These are phyloP conservation scores for Heliothis virescens DNA, from an alignment of 1,140 invertebrate genomes.

Conservation along the genomic window DNA sequence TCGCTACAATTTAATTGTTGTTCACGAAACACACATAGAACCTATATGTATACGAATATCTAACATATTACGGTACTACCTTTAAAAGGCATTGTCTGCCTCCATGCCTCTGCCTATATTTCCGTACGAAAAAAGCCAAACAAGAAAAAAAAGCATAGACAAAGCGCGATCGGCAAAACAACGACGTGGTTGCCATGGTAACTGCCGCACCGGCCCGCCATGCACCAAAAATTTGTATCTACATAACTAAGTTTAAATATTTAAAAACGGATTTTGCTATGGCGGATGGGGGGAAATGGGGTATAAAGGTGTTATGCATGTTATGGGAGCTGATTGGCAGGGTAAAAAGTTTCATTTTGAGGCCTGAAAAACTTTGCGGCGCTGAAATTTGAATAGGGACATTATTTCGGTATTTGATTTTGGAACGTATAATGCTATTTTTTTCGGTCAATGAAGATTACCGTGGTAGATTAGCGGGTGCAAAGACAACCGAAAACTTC, in stretches of 20 bases:
- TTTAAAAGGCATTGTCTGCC: conserved; percentile 61
- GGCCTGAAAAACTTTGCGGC: conserved; percentile 2
- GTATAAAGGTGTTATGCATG: conserved; percentile 24
- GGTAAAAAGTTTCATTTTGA: conserved; percentile 41
- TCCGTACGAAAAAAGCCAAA: conserved; percentile 64
- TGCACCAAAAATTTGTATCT: conserved; percentile 58
- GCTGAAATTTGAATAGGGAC: conserved; percentile 15
- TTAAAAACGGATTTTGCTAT: conserved; percentile 40
- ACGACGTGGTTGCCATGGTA: conserved; percentile 74
- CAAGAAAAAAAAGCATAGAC: conserved; percentile 72
- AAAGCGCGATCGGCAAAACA: conserved; percentile 78
- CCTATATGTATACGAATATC: conserved; percentile 8
- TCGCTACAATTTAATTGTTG: conserved; percentile 42
- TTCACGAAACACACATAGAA: conserved; percentile 24
- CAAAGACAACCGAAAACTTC: neutral
- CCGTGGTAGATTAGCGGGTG: neutral
- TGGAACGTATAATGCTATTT: neutral
- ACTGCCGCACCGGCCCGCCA: conserved; percentile 68
- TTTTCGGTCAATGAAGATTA: too few relatives aligned
- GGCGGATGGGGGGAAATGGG: conserved; percentile 16
- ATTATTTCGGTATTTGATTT: neutral
- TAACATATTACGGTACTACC: conserved; percentile 34
- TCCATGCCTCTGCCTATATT: conserved; percentile 62
- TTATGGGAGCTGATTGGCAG: conserved; percentile 28
- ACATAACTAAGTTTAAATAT: conserved; percentile 46